Conservation (phyloP, 2,797 vertebrate genomes). For the Parambassis ranga region DNA sequence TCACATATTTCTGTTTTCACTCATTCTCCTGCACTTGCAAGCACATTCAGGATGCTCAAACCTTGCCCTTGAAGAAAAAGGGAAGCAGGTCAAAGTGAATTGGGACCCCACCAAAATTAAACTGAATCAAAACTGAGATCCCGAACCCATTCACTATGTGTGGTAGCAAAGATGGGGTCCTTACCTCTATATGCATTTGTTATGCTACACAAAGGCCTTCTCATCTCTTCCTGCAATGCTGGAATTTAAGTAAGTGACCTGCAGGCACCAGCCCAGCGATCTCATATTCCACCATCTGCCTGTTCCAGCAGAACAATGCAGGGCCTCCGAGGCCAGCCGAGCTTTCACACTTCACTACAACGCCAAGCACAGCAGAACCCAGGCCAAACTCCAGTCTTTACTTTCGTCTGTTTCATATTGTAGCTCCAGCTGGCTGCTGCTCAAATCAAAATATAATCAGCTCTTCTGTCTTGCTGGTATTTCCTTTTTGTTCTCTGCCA, state of each 20-base stretch:
- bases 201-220: background rate
- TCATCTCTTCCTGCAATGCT: background rate
- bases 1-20: too few species aligned
- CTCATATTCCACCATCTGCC: slow-evolving; percentile 37
- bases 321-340: background rate
- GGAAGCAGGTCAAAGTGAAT: too few species aligned
- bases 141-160: too few species aligned
- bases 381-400: slow-evolving; percentile 4
- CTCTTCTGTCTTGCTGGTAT: background rate
- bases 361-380: slow-evolving; percentile 32
- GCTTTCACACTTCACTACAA: slow-evolving; percentile 15
- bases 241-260: slow-evolving; percentile 29
- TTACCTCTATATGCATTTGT: background rate
- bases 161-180: too few species aligned
- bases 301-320: slow-evolving; percentile 16
- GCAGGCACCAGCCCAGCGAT: background rate
- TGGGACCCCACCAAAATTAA: too few species aligned
- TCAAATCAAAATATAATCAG: slow-evolving; percentile 17
- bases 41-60: too few species aligned
- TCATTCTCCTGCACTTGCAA: too few species aligned
- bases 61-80: too few species aligned
- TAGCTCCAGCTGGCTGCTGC: slow-evolving; percentile 5
- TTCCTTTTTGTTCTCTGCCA: background rate
- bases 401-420: background rate
- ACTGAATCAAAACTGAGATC: too few species aligned